Base-by-base conservation (phyloP, 92 coral and sea anemone species). In the Pocillopora grandis region DNA sequence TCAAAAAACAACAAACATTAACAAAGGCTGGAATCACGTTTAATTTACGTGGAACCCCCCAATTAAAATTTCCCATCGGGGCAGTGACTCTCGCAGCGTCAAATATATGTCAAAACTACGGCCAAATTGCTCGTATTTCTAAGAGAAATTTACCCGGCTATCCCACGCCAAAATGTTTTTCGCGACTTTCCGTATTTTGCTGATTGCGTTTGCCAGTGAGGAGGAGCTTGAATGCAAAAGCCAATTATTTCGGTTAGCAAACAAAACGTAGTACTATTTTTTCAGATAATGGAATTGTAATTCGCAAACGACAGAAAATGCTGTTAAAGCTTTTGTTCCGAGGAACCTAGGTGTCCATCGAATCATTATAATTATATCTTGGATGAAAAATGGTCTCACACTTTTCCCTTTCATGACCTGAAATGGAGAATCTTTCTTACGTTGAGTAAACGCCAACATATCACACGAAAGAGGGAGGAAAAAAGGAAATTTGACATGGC, bases 181-280 rank as follows among this genome's bases (percentile, higher is more conserved):
- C 75, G 70, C 61, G 36, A 74, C 72, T 75, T 83, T 74, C 62
- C 33, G 69, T 65, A 42, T n/a, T 63, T 60, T 55, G n/a, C 73
- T 21, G 27, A 72, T 74, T 73, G 79, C 80, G 62, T 73, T 56
- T 70, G 74, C 62, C 49, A 58, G 11, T 62, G 80, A 85, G 89
- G 83, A 89, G 86, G 86, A 62, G 79, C 86, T n/a, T 76, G 66
- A 18, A 33, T 15, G 82, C 73, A 68, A 84, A 72, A 87, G 93
- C 91, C 98, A 94, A 94, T 94, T 93, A 94, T 83, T 80, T 81
- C 58, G 76, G 88, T 94, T 78, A 57, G 98, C 92, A 92, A 92
- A 94, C 98, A 94, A 94, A 83, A 80, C 95, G 90, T 85, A 89
- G 89, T 78, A 78, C 62, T 82, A 88, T 87, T 90, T 92, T 87